These are phyloP conservation scores for Drosophila kohkoa DNA, from an alignment of 1,140 invertebrate genomes.

Conservation along the genomic window DNA sequence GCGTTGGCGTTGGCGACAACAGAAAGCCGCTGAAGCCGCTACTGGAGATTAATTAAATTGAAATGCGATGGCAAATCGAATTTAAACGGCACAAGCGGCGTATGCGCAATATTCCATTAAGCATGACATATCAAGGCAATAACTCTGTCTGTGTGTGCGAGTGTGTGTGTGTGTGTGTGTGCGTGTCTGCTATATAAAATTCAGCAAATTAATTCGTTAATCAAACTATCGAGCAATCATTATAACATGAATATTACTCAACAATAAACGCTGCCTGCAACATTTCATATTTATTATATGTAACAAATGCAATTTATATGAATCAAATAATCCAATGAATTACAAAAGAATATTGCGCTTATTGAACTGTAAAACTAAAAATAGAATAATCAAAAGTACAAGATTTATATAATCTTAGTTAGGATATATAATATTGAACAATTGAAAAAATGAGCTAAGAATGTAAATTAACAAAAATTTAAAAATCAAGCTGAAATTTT, in stretches of 20 bases:
- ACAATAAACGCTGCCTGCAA: not conserved
- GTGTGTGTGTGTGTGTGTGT: not conserved
- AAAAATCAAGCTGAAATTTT: no score
- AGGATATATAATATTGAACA: no score
- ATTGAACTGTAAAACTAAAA: no score
- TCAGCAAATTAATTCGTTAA: conserved; percentile 73
- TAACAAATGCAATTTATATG: not conserved
- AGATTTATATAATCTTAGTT: no score
- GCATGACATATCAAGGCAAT: conserved; percentile 17
- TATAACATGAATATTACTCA: not conserved
- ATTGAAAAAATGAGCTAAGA: no score
- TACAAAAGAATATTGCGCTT: not conserved
- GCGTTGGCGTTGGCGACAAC: not conserved
- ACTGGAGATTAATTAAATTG: conserved; percentile 70
- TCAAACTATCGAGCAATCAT: conserved; percentile 23
- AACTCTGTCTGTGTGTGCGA: not conserved
- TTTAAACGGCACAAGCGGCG: conserved; percentile 51
- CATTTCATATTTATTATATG: no score
- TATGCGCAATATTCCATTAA: conserved; percentile 41
- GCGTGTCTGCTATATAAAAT: conserved; percentile 21
- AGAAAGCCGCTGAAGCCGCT: conserved; percentile 14
- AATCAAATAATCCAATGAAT: not conserved
- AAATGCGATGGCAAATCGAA: conserved; percentile 71
- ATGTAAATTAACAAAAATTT: no score
- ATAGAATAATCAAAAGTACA: no score